These are phyloP conservation scores for Melanerpes formicivorus DNA, from an alignment of 2,113 vertebrate species.

Conservation along the genomic window DNA sequence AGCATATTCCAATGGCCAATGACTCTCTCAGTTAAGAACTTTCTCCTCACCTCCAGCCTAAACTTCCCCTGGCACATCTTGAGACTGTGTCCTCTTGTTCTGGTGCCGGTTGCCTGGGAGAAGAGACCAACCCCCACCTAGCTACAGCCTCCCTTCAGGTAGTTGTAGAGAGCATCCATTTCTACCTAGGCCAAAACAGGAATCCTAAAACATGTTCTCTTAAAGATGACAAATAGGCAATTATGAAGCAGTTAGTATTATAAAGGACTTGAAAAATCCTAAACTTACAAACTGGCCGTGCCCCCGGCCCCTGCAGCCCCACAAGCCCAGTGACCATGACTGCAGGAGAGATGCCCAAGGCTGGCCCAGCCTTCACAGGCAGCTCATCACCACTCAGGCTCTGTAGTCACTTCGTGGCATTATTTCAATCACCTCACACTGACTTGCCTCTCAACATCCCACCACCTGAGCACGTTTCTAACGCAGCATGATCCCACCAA, in stretches of 20 bases:
- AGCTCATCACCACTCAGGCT: too few relatives aligned
- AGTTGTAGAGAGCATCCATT: not conserved
- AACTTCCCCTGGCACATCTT: too few relatives aligned
- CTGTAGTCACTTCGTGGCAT: not conserved
- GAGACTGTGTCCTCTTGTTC: too few relatives aligned
- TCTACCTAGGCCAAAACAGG: not conserved
- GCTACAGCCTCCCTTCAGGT: too few relatives aligned
- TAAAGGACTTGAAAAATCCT: not conserved
- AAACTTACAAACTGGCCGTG: not conserved
- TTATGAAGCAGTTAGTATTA: not conserved
- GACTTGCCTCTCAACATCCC: not conserved
- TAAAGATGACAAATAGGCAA: not conserved
- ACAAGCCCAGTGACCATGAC: fast-evolving
- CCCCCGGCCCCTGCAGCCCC: not conserved
- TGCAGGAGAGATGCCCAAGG: not conserved
- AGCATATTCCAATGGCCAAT: too few relatives aligned
- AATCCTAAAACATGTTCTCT: not conserved
- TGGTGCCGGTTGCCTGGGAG: too few relatives aligned
- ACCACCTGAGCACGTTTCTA: not conserved
- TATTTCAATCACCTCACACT: not conserved
- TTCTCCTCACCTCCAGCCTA: too few relatives aligned
- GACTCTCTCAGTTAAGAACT: too few relatives aligned
- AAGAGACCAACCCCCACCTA: too few relatives aligned
- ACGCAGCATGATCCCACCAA: not conserved
- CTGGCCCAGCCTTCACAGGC: not conserved